Evolutionary conservation across 2,888 invertebrate species (phyloP).

Genomic region (Polia nebulosa): DNA sequence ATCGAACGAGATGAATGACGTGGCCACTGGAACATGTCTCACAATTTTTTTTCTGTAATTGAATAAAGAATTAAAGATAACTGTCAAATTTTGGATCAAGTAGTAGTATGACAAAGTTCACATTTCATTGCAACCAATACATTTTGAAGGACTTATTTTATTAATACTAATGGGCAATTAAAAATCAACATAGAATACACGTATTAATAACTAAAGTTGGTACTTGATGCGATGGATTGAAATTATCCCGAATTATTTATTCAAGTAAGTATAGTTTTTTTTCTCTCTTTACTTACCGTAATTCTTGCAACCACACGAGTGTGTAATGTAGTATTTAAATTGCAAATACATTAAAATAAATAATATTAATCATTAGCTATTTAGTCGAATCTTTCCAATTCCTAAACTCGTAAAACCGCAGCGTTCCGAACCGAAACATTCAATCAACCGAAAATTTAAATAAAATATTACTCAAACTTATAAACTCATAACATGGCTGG

Average conservation of each 20-base stretch:
- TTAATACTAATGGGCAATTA: too few species aligned
- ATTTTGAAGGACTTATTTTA: too few species aligned
- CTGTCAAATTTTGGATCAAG: background rate
- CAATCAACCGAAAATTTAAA: constrained; percentile 89
- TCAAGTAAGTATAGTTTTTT: constrained; percentile 63
- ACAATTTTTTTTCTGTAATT: too few species aligned
- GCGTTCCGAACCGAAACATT: constrained; percentile 83
- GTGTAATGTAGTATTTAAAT: constrained; percentile 76
- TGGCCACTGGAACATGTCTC: constrained; percentile 80
- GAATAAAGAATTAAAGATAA: background rate
- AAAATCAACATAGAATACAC: too few species aligned
- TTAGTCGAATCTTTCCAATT: constrained; percentile 65
- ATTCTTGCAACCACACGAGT: constrained; percentile 62
- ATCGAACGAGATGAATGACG: constrained; percentile 88
- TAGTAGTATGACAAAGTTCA: background rate
- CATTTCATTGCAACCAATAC: background rate
- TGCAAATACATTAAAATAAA: constrained; percentile 76
- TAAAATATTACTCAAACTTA: constrained; percentile 89
- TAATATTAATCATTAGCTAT: constrained; percentile 73
- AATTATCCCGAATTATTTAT: constrained; percentile 58
- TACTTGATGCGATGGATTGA: background rate
- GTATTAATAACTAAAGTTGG: background rate
- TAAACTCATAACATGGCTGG: constrained; percentile 87
- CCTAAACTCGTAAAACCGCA: constrained; percentile 73
- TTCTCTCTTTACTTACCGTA: constrained; percentile 61